Conservation (phyloP, 2,888 invertebrate genomes). For the Hyppa rectilinea region DNA sequence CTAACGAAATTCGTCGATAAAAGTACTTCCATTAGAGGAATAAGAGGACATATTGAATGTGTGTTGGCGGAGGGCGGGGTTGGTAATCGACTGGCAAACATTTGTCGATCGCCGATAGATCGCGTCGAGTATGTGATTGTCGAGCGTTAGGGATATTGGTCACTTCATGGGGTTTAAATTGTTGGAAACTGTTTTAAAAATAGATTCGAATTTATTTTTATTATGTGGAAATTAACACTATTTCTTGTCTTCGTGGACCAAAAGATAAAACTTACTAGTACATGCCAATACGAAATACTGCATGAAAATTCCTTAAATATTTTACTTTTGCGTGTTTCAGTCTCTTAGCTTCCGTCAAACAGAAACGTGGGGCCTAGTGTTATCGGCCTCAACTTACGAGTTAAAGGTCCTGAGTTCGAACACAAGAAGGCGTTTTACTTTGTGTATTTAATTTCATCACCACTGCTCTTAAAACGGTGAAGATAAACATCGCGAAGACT, state of each 20-base stretch:
- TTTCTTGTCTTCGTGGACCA: neutral
- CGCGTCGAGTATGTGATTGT: constrained; percentile 46
- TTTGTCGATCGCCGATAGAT: constrained; percentile 63
- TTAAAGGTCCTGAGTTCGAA: no score
- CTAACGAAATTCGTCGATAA: constrained; percentile 35
- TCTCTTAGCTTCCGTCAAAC: neutral
- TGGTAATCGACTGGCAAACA: constrained; percentile 70
- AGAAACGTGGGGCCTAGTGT: no score
- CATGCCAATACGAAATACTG: neutral
- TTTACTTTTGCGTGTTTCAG: neutral
- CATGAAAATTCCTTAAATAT: neutral
- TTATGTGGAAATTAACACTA: neutral
- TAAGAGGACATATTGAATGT: constrained; percentile 56
- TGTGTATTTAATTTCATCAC: no score
- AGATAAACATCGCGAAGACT: no score
- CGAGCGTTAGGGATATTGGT: constrained; percentile 25
- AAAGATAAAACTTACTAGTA: neutral
- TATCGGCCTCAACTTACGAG: no score
- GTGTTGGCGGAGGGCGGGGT: constrained; percentile 67
- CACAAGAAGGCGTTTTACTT: no score
- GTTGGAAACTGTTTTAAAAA: neutral
- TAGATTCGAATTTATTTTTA: neutral
- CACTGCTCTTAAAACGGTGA: no score
- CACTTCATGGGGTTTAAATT: constrained; percentile 18
- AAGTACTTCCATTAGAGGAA: constrained; percentile 67